Evolutionary conservation across 2,113 vertebrate genomes (phyloP).

Genomic region (Petroica traversi): DNA sequence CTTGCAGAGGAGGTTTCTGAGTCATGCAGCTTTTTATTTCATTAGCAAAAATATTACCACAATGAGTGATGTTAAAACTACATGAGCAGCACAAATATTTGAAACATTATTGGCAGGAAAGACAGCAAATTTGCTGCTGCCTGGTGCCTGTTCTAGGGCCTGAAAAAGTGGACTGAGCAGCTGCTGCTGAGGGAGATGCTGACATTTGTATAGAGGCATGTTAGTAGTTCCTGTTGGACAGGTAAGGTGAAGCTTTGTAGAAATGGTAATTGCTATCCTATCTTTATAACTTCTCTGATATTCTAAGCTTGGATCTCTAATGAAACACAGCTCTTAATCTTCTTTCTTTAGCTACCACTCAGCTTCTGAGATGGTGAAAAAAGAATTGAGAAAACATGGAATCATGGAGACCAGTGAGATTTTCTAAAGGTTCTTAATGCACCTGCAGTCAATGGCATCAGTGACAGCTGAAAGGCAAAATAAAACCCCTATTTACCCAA

Average conservation of each 20-base stretch:
- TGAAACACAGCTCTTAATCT: background rate
- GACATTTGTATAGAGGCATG: background rate
- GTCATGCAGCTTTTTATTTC: background rate
- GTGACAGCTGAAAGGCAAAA: background rate
- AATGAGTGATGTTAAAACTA: background rate
- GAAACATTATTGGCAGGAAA: background rate
- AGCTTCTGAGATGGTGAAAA: background rate
- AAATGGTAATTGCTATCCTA: background rate
- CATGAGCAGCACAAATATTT: background rate
- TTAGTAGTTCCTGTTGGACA: background rate
- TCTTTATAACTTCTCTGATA: background rate
- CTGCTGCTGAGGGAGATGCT: background rate
- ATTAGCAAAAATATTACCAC: background rate
- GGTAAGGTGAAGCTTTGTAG: background rate
- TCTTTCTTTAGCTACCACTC: background rate
- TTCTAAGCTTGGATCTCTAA: background rate
- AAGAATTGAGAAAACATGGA: background rate
- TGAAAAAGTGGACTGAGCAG: background rate
- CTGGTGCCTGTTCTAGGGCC: background rate
- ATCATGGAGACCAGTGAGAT: background rate
- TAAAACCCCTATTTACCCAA: background rate
- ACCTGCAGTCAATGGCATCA: background rate
- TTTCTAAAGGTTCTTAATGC: background rate
- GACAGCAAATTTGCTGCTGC: background rate
- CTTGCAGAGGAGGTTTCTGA: background rate